Evolutionary conservation across 1,140 invertebrate species (phyloP).

Genomic region (Papilio machaon): DNA sequence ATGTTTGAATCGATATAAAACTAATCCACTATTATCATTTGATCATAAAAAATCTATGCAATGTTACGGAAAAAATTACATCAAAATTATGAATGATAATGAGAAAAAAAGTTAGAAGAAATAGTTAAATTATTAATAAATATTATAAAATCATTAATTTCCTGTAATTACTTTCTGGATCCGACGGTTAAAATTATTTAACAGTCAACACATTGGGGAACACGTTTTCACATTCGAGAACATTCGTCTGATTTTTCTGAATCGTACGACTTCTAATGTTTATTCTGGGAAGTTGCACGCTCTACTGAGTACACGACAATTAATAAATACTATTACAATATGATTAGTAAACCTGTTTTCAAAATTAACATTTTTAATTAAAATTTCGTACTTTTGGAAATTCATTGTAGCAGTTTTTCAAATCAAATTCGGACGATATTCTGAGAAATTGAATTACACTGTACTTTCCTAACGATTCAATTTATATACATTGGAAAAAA

Average conservation of each 20-base stretch:
- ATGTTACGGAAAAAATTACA: neutral
- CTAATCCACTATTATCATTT: neutral
- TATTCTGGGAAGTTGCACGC: neutral
- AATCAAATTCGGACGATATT: no score
- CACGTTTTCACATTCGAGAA: neutral
- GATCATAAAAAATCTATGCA: neutral
- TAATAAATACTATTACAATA: neutral
- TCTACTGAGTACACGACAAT: neutral
- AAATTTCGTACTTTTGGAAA: no score
- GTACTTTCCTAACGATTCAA: no score
- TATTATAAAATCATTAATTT: neutral
- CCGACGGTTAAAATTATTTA: neutral
- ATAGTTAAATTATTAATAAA: neutral
- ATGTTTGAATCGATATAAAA: neutral
- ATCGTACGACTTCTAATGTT: neutral
- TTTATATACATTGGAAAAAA: no score
- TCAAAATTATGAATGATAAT: neutral
- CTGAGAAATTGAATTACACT: no score
- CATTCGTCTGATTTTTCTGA: slow-evolving; percentile 3
- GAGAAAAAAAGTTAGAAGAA: no score
- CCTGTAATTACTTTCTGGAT: neutral
- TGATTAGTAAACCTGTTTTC: no score
- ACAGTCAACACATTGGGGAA: neutral
- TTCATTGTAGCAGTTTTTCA: no score
- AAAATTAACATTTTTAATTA: no score